These are phyloP conservation scores for Zaprionus gabonicus DNA, from an alignment of 1,140 invertebrate genomes.

Conservation along the genomic window DNA sequence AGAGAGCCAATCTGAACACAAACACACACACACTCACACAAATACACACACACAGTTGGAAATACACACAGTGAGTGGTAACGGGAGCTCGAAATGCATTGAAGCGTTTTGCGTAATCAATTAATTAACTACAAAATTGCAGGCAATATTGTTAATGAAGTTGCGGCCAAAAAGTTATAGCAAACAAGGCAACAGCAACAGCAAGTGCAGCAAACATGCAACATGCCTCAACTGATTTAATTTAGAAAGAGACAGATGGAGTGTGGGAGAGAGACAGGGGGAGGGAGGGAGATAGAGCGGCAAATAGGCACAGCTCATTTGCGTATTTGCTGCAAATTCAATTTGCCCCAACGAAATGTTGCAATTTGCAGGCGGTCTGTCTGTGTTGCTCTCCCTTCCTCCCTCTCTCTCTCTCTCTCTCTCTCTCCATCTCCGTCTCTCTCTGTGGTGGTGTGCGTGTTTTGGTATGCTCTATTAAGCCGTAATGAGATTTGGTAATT, in stretches of 20 bases:
- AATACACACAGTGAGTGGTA: neutral
- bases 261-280: neutral
- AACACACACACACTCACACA: slow-evolving; percentile 17
- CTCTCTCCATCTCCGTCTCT: neutral
- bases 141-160: slow-evolving; percentile 68
- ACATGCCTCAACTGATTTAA: neutral
- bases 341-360: slow-evolving; percentile 37
- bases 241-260: neutral
- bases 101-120: slow-evolving; percentile 74
- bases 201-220: slow-evolving; percentile 4
- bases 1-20: neutral
- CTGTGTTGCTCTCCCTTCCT: neutral
- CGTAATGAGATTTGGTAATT: slow-evolving; percentile 82
- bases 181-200: slow-evolving; percentile 25
- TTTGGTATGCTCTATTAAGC: slow-evolving; percentile 74
- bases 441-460: neutral
- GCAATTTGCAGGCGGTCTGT: slow-evolving; percentile 22
- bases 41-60: neutral
- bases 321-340: slow-evolving; percentile 44
- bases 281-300: neutral
- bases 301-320: slow-evolving; percentile 34
- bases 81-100: slow-evolving; percentile 58
- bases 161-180: slow-evolving; percentile 49
- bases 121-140: slow-evolving; percentile 79
- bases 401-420: neutral